Evolutionary conservation across 2,113 vertebrate species (phyloP).

Genomic region (Sisor rabdophorus): DNA sequence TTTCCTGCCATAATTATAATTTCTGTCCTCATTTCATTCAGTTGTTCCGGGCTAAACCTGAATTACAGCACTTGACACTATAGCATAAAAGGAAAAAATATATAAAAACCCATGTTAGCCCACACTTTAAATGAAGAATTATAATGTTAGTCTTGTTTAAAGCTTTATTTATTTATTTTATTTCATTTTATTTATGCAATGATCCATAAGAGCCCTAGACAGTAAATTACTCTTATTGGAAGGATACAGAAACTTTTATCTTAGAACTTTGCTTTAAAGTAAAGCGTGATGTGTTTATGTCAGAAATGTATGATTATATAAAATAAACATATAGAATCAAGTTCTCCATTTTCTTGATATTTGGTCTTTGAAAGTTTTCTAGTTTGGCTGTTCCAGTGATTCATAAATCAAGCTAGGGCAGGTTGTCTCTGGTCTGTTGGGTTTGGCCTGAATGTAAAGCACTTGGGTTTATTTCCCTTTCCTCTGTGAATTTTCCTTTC

Average conservation of each 20-base stretch:
- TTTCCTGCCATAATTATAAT: slow-evolving; percentile 5
- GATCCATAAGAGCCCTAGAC: not conserved
- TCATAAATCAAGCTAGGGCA: slow-evolving; percentile 7
- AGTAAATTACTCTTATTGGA: not conserved
- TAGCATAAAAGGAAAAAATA: slow-evolving; percentile 1
- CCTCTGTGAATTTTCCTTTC: not conserved
- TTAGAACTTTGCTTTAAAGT: not conserved
- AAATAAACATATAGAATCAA: too few species aligned
- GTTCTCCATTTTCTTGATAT: too few species aligned
- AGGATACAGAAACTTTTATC: not conserved
- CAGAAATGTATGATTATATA: not conserved
- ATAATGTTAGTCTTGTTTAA: not conserved
- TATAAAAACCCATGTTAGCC: slow-evolving; percentile 1
- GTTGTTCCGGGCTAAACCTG: not conserved
- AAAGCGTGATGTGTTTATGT: not conserved
- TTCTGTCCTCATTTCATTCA: slow-evolving; percentile 4
- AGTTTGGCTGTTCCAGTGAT: not conserved
- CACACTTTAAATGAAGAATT: not conserved
- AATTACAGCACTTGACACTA: slow-evolving; percentile 27
- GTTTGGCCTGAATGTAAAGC: slow-evolving; percentile 17
- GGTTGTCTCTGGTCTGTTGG: slow-evolving; percentile 1
- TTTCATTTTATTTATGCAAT: not conserved
- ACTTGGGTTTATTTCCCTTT: slow-evolving; percentile 31
- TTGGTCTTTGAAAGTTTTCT: too few species aligned
- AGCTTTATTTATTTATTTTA: not conserved